A percentile compares a stretch with the other conserved stretches of the same genome.
phyloP scores from a whole-genome alignment of 1,140 invertebrate genomes.

The Atopsyche davidsoni region DNA sequence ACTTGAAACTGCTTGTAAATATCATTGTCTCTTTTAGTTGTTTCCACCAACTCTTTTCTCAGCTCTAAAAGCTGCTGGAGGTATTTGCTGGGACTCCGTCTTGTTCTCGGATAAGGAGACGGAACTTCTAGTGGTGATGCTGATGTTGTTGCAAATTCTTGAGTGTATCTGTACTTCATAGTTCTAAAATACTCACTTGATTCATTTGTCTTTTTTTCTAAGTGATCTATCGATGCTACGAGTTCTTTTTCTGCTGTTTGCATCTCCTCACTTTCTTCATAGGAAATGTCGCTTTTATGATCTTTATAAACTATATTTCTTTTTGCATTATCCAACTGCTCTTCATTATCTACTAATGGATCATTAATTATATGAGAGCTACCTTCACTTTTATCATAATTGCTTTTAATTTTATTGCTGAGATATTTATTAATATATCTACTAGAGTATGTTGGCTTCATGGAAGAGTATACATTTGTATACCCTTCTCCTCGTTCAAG shows the following conservation, averaged over 20 bases:
- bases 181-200: constrained; percentile 19
- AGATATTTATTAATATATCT: not conserved
- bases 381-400: not conserved
- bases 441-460: not conserved
- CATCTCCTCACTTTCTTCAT: constrained; percentile 15
- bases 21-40: constrained; percentile 23
- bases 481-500: not conserved
- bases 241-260: constrained; percentile 19
- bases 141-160: constrained; percentile 13
- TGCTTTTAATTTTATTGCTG: not conserved
- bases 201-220: constrained; percentile 14
- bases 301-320: too few species aligned
- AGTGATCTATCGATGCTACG: constrained; percentile 17
- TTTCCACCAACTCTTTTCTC: constrained; percentile 23
- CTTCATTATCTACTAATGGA: constrained; percentile 24
- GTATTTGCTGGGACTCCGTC: constrained; percentile 24
- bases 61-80: constrained; percentile 24
- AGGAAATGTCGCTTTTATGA: too few species aligned
- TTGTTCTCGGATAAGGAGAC: constrained; percentile 15
- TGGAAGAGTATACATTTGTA: not conserved
- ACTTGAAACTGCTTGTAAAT: constrained; percentile 25
- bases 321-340: constrained; percentile 2
- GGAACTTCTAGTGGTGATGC: constrained; percentile 6
- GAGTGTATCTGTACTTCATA: constrained; percentile 8
- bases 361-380: constrained; percentile 28